Conservation (phyloP, 2,113 vertebrate species). For the Excalfactoria chinensis region DNA sequence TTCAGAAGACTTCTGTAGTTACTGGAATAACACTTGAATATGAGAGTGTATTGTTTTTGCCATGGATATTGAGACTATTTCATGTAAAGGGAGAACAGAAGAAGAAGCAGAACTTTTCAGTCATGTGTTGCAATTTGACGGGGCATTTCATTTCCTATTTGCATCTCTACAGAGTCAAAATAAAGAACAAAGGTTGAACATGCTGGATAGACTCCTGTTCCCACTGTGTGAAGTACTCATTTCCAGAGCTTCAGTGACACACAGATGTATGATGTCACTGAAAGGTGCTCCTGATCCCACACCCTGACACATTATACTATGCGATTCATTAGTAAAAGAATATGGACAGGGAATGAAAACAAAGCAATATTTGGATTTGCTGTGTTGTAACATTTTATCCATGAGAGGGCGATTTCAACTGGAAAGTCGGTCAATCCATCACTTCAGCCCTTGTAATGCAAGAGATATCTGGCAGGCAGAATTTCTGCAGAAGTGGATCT, state of each 20-base stretch:
- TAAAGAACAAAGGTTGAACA: not conserved
- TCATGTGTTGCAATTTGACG: not conserved
- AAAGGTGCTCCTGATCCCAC: not conserved
- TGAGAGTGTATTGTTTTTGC: not conserved
- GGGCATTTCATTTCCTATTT: not conserved
- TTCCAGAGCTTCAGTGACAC: not conserved
- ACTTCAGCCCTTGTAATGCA: not conserved
- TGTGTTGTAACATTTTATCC: not conserved
- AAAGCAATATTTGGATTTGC: not conserved
- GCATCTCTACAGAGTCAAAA: not conserved
- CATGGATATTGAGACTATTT: not conserved
- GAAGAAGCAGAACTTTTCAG: not conserved
- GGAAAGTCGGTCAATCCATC: not conserved
- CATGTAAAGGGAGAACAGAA: not conserved
- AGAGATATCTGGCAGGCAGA: not conserved
- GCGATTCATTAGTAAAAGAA: not conserved
- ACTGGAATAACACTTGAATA: not conserved
- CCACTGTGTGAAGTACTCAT: not conserved
- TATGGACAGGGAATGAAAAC: not conserved
- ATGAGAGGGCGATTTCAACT: not conserved
- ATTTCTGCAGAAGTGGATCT: not conserved
- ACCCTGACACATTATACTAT: not conserved
- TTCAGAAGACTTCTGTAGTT: not conserved
- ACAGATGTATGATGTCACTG: accelerated
- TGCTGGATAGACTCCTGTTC: not conserved